A percentile compares a stretch with the other conserved stretches of the same genome.
Conservation (phyloP, 2,888 invertebrate species). For the Margaritifera margaritifera region DNA sequence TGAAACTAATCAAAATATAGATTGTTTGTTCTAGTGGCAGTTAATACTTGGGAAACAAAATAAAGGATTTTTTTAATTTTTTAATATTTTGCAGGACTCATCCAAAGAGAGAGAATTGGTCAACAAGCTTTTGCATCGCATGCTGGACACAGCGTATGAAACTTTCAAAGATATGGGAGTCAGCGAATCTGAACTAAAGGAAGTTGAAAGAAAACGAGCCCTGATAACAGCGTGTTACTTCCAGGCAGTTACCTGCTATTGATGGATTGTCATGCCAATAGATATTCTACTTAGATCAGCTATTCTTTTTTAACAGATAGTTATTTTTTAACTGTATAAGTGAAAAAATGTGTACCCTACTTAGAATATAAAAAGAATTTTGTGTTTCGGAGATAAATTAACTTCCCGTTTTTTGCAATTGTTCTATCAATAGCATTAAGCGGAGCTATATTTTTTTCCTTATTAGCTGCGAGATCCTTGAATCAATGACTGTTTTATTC, state of each 20-base stretch:
- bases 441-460: too few species aligned
- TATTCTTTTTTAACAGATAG: too few species aligned
- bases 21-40: neutral
- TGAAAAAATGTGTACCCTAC: too few species aligned
- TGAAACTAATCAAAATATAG: too few species aligned
- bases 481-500: too few species aligned
- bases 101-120: conserved; percentile 40
- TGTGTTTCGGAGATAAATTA: too few species aligned
- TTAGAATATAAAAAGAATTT: too few species aligned
- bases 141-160: conserved; percentile 56
- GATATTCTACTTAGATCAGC: too few species aligned
- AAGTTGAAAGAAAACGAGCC: conserved; percentile 50
- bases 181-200: conserved; percentile 44
- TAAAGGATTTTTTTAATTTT: neutral
- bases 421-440: too few species aligned
- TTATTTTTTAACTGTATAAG: too few species aligned
- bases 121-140: conserved; percentile 44
- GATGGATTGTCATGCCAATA: neutral
- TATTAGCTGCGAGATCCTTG: too few species aligned
- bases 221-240: conserved; percentile 57
- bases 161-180: conserved; percentile 53
- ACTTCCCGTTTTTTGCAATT: too few species aligned
- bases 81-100: conserved; percentile 15
- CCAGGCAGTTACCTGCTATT: conserved; percentile 59
- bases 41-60: neutral